Evolutionary conservation across 2,797 vertebrate species (phyloP), one percentile per base, ranked within the genome.

Genomic region (Psittacula echo): DNA sequence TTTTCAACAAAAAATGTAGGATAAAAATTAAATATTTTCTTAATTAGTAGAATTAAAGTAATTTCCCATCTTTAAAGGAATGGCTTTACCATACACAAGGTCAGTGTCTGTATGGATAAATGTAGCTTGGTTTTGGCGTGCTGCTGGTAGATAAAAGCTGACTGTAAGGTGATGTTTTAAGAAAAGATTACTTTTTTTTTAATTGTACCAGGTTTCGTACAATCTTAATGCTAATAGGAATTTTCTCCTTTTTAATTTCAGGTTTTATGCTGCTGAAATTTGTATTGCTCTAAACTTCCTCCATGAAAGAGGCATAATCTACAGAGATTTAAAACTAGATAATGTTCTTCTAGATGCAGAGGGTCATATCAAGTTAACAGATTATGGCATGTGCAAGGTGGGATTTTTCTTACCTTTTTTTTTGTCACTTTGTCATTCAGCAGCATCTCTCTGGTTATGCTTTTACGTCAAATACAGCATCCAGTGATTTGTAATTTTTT

Each of bases 371-470:
- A 99, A 99, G 78, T 97, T 99, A 85, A 99, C 99, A 9, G 99
- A 99, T 97, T 99, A 99, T 4, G 99, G 99, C 98, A 99, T 99
- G 99, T 99, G 99, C 98, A 99, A 99, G 98, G 99, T 97, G 92
- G 89, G 48, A 3, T n/a, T 48, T 22, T 42, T 62, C 71, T 72
- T 17, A 6, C 10, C 22, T 24, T 11, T 48, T 21, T 39, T 65
- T 23, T 5, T 61, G 26, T 60, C 27, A 9, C 39, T 66, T 21
- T 32, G 48, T 42, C 30, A 5, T 16, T 61, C 61, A 6, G 17
- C 26, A 7, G 6, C 3, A 0, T 48, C 10, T 19, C 47, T 54
- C 54, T 39, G 34, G 13, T 66, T n/a, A 13, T 32, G 6, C 22
- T 42, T 45, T 42, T 15, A 41, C 34, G 37, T 48, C 39, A 45